Evolutionary conservation across 2,888 invertebrate genomes (phyloP).

Genomic region (Mimas tiliae): DNA sequence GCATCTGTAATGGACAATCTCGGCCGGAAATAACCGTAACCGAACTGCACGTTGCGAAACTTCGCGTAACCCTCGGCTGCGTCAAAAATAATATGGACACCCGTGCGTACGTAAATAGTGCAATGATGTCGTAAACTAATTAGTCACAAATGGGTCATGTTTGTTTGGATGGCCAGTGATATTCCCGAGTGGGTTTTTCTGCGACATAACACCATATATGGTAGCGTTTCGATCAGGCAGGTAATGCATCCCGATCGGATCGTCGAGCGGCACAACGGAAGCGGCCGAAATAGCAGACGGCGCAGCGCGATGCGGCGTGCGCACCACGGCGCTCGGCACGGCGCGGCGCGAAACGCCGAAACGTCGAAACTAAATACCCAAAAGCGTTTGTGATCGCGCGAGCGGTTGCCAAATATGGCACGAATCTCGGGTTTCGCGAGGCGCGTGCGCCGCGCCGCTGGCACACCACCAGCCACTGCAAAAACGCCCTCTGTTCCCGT

Average conservation of each 20-base stretch:
- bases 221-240: constrained; percentile 39
- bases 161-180: constrained; percentile 1
- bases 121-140: constrained; percentile 14
- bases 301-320: constrained; percentile 37
- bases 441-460: constrained; percentile 59
- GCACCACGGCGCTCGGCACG: constrained; percentile 48
- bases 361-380: constrained; percentile 81
- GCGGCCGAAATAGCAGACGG: constrained; percentile 55
- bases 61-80: constrained; percentile 9
- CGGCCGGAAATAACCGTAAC: constrained; percentile 27
- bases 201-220: constrained; percentile 47
- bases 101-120: neutral
- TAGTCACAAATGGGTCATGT: constrained; percentile 11
- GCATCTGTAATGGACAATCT: constrained; percentile 15
- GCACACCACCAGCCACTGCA: constrained; percentile 68
- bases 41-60: constrained; percentile 5
- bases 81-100: constrained; percentile 12
- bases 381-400: constrained; percentile 69
- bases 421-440: constrained; percentile 81
- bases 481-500: constrained; percentile 75
- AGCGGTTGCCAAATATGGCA: constrained; percentile 81
- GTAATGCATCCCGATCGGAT: constrained; percentile 50
- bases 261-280: constrained; percentile 50
- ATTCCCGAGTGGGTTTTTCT: constrained; percentile 5
- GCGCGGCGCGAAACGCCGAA: constrained; percentile 48